A percentile compares a stretch with the other conserved stretches of the same genome.
Conservation (phyloP, 2,888 invertebrate species). For the Dyspetes luteomarginatus region DNA sequence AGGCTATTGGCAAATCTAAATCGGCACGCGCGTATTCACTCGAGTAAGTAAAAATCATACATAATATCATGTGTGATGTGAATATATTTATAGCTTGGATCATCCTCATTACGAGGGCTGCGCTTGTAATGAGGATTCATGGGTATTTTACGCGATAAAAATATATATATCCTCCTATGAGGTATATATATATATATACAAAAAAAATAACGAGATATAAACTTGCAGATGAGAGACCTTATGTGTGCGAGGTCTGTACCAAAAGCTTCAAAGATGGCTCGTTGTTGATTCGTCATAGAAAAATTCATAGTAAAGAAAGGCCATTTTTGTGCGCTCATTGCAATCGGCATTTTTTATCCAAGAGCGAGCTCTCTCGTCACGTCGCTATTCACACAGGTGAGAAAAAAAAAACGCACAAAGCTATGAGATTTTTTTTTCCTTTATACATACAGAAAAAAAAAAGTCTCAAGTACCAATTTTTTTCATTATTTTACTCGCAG, state of each 20-base stretch:
- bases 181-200: no score
- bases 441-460: background rate
- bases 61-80: no score
- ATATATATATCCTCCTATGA: no score
- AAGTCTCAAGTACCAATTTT: slow-evolving; percentile 3
- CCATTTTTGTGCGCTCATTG: slow-evolving; percentile 83
- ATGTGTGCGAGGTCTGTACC: slow-evolving; percentile 79
- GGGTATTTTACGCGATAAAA: background rate
- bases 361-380: slow-evolving; percentile 83
- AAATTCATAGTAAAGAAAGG: slow-evolving; percentile 82
- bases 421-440: no score
- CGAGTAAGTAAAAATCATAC: slow-evolving; percentile 85
- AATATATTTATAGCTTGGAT: no score
- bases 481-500: slow-evolving; percentile 83
- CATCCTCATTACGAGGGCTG: no score
- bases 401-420: background rate
- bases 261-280: slow-evolving; percentile 81
- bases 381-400: slow-evolving; percentile 82
- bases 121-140: no score
- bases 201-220: background rate
- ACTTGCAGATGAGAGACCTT: slow-evolving; percentile 79
- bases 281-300: slow-evolving; percentile 81
- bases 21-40: slow-evolving; percentile 88
- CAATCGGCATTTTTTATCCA: slow-evolving; percentile 80
- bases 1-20: slow-evolving; percentile 88